Evolutionary conservation across 2,113 vertebrate species (phyloP), one percentile per base, ranked within the genome.

Genomic region (Rhynchomys soricoides): DNA sequence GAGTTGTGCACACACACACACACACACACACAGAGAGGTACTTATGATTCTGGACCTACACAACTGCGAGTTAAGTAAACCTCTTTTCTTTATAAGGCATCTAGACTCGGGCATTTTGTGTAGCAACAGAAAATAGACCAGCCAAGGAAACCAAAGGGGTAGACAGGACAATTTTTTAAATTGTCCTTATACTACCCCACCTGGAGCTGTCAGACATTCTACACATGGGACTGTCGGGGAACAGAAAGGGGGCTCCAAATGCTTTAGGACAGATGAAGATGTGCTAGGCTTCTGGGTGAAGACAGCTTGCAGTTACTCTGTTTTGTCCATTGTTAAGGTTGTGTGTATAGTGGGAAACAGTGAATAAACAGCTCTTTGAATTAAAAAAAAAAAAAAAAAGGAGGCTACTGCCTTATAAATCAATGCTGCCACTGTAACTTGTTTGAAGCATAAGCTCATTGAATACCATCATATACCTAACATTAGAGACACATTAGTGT

Each of bases 61-160:
- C 17, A 93, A n/a, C 45, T 77, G 24, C 43, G 45, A 66, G 71
- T 59, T 34, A 66, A 40, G 74, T 34, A 52, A 52, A 26, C 73
- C 40, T 34, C 17, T 55, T 93, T 86, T 93, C 71, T 77, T 66
- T 52, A 66, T 86, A 85, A 55, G n/a, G 37, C 79, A 50, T 13
- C 15, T 43, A 74, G 81, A 62, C 21, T 59, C 22, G 24, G 15
- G 37, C 26, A 64, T 86, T 86, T 66, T 77, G 45, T 55, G 74
- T 55, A 77, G 57, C 26, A 86, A 86, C 7, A 86, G 45, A 77
- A 66, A 86, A 43, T 3, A 29, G 4, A 55, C 11, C 16, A 40
- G 31, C 4, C 50, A 79, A 79, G n/a, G 19, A 62, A 48, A 24
- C 11, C 31, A 86, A 31, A 59, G 43, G 1, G 6, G 31, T n/a